A percentile compares a stretch with the other conserved stretches of the same genome.
Evolutionary conservation across 1,140 invertebrate species (phyloP).

Genomic region (Drosophila sucinea): DNA sequence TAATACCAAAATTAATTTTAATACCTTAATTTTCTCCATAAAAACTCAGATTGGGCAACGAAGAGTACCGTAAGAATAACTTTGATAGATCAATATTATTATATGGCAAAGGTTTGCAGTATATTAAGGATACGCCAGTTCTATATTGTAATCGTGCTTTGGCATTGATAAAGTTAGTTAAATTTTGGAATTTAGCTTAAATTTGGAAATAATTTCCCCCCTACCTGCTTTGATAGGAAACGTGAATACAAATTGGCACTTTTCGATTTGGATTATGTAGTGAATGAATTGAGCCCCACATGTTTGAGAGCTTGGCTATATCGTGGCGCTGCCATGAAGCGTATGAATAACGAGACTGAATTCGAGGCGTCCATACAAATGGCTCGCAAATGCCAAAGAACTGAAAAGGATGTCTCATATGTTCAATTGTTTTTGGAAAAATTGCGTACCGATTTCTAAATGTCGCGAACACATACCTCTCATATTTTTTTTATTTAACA

Average conservation of each 20-base stretch:
- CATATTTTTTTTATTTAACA: background rate
- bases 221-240: constrained; percentile 13
- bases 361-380: constrained; percentile 29
- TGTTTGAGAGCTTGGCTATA: constrained; percentile 52
- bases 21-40: background rate
- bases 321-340: constrained; percentile 42
- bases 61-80: constrained; percentile 36
- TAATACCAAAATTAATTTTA: too few species aligned
- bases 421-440: constrained; percentile 44
- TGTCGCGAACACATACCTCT: background rate
- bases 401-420: constrained; percentile 23
- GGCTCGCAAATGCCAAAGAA: constrained; percentile 35
- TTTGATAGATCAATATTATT: constrained; percentile 45
- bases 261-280: constrained; percentile 48
- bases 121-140: constrained; percentile 52
- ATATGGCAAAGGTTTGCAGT: constrained; percentile 43
- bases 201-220: background rate
- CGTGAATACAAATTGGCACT: constrained; percentile 27
- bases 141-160: constrained; percentile 52
- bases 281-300: constrained; percentile 12
- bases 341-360: constrained; percentile 43
- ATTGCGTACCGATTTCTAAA: constrained; percentile 42
- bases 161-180: constrained; percentile 51
- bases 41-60: constrained; percentile 46
- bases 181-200: background rate